Percentiles rank a stretch among this genome's conserved stretches.
Evolutionary conservation across 1,140 invertebrate species (phyloP).

Genomic region (Anastrepha ludens): DNA sequence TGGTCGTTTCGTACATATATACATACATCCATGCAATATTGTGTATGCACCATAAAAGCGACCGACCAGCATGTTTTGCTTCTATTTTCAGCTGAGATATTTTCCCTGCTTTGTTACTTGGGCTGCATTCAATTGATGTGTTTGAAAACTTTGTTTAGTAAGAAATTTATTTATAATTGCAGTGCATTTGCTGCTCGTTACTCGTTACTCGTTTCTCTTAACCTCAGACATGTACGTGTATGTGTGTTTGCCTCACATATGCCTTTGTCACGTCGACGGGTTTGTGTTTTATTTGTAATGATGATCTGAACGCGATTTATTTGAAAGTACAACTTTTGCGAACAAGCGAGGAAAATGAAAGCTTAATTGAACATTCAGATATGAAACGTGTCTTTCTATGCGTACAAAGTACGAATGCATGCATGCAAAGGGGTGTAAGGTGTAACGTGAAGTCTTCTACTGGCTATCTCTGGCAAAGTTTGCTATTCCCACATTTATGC

Average conservation of each 20-base stretch:
- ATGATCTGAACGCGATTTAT: neutral
- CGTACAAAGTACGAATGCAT: too few relatives aligned
- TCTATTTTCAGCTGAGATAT: neutral
- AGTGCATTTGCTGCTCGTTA: neutral
- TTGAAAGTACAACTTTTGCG: neutral
- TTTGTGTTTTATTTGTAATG: too few relatives aligned
- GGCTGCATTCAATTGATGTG: neutral
- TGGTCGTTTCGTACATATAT: neutral
- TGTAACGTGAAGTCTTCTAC: too few relatives aligned
- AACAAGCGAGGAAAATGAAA: neutral
- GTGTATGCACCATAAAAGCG: too few relatives aligned
- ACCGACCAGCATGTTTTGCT: too few relatives aligned
- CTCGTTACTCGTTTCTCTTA: neutral
- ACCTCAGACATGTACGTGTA: neutral
- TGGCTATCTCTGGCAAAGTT: too few relatives aligned
- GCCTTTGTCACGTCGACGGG: too few relatives aligned
- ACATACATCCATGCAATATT: neutral
- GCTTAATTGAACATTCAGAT: neutral
- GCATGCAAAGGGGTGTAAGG: too few relatives aligned
- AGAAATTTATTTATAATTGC: slow-evolving; percentile 33
- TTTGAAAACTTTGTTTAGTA: slow-evolving; percentile 2
- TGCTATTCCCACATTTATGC: too few relatives aligned
- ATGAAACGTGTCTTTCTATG: neutral
- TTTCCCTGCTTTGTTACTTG: neutral
- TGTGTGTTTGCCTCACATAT: too few relatives aligned